Percentiles rank a stretch among this genome's conserved stretches.
phyloP scores from a whole-genome alignment of 2,113 vertebrate genomes.

The Myxocyprinus asiaticus region DNA sequence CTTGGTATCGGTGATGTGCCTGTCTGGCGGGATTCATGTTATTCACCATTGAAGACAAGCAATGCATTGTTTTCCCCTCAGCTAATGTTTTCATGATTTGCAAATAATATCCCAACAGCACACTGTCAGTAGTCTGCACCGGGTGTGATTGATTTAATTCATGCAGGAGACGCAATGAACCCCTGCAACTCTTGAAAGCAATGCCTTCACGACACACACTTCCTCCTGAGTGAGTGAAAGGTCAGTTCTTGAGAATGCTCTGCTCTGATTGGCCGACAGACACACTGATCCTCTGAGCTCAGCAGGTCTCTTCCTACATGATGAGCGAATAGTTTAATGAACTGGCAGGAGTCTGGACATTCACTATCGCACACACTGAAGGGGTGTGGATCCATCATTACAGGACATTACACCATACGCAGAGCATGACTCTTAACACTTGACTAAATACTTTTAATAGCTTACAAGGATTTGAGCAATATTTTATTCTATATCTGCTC shows the following conservation, averaged over 20 bases:
- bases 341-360: not conserved
- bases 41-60: no score
- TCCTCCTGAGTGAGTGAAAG: slow-evolving; percentile 52
- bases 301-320: slow-evolving; percentile 53
- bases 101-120: no score
- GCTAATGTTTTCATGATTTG: no score
- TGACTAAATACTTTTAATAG: no score
- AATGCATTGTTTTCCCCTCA: no score
- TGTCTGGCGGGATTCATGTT: no score
- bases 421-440: no score
- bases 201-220: slow-evolving; percentile 34
- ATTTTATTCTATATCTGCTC: no score
- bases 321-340: slow-evolving; percentile 30
- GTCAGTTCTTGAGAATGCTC: slow-evolving; percentile 43
- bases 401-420: no score
- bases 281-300: slow-evolving; percentile 41
- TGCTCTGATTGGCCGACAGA: slow-evolving; percentile 42
- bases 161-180: not conserved
- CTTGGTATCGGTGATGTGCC: no score
- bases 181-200: slow-evolving; percentile 5
- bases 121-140: not conserved
- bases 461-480: no score
- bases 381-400: no score
- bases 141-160: not conserved
- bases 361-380: not conserved